Base-by-base conservation (phyloP, 1,140 invertebrate species). In the Ridgeia piscesae region DNA sequence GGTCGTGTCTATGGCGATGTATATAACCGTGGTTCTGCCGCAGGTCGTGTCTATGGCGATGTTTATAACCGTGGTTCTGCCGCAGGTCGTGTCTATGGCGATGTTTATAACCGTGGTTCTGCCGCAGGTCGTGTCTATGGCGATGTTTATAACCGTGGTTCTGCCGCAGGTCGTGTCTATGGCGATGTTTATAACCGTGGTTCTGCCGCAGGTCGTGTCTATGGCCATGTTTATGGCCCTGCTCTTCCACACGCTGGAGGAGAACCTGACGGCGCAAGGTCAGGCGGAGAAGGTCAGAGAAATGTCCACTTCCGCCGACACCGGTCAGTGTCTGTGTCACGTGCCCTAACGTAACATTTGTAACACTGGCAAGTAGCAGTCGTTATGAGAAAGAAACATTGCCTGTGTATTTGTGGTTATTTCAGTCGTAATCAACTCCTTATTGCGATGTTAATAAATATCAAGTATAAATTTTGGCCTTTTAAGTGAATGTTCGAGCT, bases 201-300 rank as follows among this genome's bases (percentile, higher is more conserved):
- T n/a, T n/a, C 42, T 42, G 2, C 58, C 27, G 58, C 58, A 91
- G 91, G 92, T 92, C 9, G 35, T 92, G 9, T 34, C 91, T 31
- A 89, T 91, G 33, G 92, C 92, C 0, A 77, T 77, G 34, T 9
- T 88, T 17, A 91, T 92, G 11, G 88, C 92, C 2, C 34, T 92
- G 2, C 21, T 92, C 35, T 34, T 92, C 92, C 77, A 92, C n/a
- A 88, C 88, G 33, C n/a, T 34, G 34, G 92, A 92, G 77, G 90
- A 89, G 21, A 48, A 92, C 33, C 17, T 77, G 58, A 77, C 58
- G 6, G 27, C 11, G 58, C 2, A 77, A 2, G 27, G 58, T 27
- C 2, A 77, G 2, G 11, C 58, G 0, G 58, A 77, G 27, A 21
- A 0, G 17, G 6, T 77, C 14, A 48, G 89, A 9, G 92, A 92